phyloP scores from a whole-genome alignment of 2,113 vertebrate genomes.

The Odocoileus hemionus region DNA sequence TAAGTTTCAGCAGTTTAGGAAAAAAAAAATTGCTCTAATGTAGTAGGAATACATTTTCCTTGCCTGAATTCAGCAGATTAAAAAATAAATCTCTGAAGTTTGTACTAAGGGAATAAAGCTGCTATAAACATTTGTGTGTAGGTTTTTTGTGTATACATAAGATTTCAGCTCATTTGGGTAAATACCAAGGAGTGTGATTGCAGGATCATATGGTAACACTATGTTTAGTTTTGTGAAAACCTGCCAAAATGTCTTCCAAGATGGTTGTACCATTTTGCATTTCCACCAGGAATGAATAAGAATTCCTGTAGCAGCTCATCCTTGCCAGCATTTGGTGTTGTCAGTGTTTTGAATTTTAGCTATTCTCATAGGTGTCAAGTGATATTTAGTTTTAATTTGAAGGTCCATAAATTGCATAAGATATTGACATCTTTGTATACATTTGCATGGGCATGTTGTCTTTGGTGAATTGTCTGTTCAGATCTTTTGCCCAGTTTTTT shows the following conservation, averaged over 20 bases:
- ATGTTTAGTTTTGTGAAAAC: not conserved
- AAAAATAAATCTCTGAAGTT: not conserved
- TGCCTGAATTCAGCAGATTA: not conserved
- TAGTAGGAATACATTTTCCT: not conserved
- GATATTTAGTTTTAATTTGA: not conserved
- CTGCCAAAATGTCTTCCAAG: not conserved
- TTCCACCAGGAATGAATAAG: not conserved
- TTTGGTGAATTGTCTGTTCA: not conserved
- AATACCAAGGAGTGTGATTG: not conserved
- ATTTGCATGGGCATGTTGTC: not conserved
- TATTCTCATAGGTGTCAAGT: not conserved
- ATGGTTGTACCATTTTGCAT: not conserved
- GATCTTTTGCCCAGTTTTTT: not conserved
- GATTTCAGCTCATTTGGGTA: not conserved
- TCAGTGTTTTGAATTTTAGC: not conserved
- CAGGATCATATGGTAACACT: not conserved
- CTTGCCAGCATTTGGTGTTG: not conserved
- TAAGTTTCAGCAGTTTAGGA: not conserved
- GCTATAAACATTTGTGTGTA: not conserved
- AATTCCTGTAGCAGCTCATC: not conserved
- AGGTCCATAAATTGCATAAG: not conserved
- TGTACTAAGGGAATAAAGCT: not conserved
- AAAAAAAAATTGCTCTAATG: not conserved
- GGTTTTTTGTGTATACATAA: conserved; percentile 16
- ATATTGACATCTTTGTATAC: not conserved